phyloP scores from a whole-genome alignment of 1,140 invertebrate species.

The Drosophila burlai region DNA sequence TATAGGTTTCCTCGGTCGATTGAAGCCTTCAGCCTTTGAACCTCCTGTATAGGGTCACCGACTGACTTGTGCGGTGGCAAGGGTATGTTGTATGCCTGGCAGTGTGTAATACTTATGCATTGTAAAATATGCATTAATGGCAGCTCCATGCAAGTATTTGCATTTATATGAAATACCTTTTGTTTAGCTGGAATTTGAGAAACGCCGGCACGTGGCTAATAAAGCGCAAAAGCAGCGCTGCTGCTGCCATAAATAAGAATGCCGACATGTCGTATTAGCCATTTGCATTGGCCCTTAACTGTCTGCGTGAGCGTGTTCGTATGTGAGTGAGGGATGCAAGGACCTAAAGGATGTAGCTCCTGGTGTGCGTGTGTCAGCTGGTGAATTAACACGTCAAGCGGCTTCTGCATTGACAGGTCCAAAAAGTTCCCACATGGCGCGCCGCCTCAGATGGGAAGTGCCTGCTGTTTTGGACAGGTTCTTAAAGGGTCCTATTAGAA shows the following conservation, averaged over 20 bases:
- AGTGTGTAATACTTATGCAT: conserved; percentile 43
- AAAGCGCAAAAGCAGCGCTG: conserved; percentile 44
- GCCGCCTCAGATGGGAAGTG: conserved; percentile 27
- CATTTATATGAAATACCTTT: conserved; percentile 72
- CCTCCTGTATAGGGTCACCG: not conserved
- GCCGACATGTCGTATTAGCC: conserved; percentile 26
- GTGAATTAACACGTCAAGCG: conserved; percentile 64
- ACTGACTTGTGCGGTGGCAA: not conserved
- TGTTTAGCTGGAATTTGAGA: conserved; percentile 31
- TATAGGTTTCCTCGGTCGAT: not conserved
- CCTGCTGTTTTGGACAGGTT: conserved; percentile 49
- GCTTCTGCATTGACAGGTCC: conserved; percentile 50
- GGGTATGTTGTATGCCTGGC: not conserved
- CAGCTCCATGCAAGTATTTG: conserved; percentile 55
- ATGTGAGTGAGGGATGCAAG: not conserved
- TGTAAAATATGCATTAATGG: conserved; percentile 70
- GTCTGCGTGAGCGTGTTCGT: conserved; percentile 3
- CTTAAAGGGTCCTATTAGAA: conserved; percentile 5
- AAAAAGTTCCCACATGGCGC: conserved; percentile 54
- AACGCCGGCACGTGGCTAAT: conserved; percentile 71
- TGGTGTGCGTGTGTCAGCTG: conserved; percentile 39
- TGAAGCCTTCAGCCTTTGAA: not conserved
- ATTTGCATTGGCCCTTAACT: conserved; percentile 26
- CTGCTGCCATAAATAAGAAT: conserved; percentile 54
- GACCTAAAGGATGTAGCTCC: conserved; percentile 10